Evolutionary conservation across 2,113 vertebrate genomes (phyloP), one percentile per base, ranked within the genome.

Genomic region (Tenrec ecaudatus): DNA sequence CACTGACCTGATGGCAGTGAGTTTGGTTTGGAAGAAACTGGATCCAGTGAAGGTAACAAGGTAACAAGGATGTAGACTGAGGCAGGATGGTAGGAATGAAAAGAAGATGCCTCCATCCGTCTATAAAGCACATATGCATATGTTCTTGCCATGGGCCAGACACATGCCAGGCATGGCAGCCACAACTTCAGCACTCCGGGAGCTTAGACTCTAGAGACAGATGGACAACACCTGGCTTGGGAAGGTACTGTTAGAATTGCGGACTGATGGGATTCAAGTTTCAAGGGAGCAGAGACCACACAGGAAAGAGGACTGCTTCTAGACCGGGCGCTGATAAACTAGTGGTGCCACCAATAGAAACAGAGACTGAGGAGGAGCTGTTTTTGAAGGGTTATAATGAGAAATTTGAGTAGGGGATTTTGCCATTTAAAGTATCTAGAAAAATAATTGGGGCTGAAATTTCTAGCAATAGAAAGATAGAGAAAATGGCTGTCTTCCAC

Each of bases 221-320:
- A 91, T 93, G 91, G 94, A 84, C 60, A 89, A 68, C 82, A 94
- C 88, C 64, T 94, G 94, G 79, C 76, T 4, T 36, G n/a, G 58
- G 82, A 71, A 91, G 90, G 81, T 25, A 62, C 86, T 93, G 1
- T 64, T 60, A 62, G 88, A 90, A 86, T 73, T 91, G 85, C 77
- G 94, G 88, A 95, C 94, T 58, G 60, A 60, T 76, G 68, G 68
- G 78, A 82, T 94, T 89, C 38, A 23, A 69, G 73, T 92, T 96
- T 93, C 89, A 93, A 36, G 43, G 53, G 64, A 86, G 11, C 82
- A 64, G 84, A 85, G 62, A 88, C 88, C 68, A 95, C 58, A 79
- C 86, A 95, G 80, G 60, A 84, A 80, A 90, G 58, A 85, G 40
- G 68, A 14, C 43, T 71, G 94, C 62, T 79, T 96, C 69, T 92